These are phyloP conservation scores for Philhelius pedissequus DNA, from an alignment of 2,888 invertebrate genomes.

Conservation along the genomic window DNA sequence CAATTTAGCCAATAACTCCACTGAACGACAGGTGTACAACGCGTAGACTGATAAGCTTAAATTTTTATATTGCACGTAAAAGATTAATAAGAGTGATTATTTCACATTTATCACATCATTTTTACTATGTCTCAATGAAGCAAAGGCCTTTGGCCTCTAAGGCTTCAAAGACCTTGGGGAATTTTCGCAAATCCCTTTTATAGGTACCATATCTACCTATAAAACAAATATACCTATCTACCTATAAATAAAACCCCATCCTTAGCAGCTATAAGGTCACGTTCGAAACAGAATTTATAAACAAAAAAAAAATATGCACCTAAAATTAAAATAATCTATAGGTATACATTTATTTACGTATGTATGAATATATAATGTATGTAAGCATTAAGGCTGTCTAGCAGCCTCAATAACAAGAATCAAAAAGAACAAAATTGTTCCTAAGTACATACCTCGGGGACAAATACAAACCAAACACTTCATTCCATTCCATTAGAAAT, in stretches of 20 bases:
- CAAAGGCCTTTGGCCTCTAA: neutral
- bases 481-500: constrained; percentile 5
- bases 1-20: neutral
- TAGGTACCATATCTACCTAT: too few species aligned
- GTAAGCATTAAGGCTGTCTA: neutral
- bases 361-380: neutral
- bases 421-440: neutral
- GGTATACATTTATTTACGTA: neutral
- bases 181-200: too few species aligned
- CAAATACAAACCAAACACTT: neutral
- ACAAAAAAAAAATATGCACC: too few species aligned
- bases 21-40: neutral
- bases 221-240: too few species aligned
- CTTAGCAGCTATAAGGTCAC: too few species aligned
- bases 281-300: neutral
- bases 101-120: neutral
- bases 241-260: too few species aligned
- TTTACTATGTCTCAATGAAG: neutral
- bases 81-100: neutral
- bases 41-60: neutral
- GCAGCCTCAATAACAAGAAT: neutral
- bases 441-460: neutral
- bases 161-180: neutral
- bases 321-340: neutral
- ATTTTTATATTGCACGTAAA: neutral